Evolutionary conservation across 2,113 vertebrate species (phyloP).

Genomic region (Syrrhaptes paradoxus): DNA sequence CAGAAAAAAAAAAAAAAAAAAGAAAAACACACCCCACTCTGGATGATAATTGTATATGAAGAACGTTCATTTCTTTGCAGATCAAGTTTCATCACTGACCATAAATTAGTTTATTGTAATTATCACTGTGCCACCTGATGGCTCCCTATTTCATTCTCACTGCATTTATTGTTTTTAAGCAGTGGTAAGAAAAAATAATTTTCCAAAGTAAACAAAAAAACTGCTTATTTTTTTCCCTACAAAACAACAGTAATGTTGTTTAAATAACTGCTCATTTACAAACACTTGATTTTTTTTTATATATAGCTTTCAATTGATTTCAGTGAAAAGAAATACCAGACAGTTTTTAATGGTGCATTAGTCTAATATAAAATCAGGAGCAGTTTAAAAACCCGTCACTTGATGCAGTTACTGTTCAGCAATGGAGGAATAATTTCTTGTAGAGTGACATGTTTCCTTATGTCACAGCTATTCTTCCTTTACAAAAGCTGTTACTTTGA

Average conservation of each 20-base stretch:
- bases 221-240: accelerated
- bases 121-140: neutral
- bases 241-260: neutral
- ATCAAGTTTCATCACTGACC: neutral
- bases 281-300: neutral
- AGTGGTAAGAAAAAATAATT: neutral
- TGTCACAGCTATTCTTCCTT: slow-evolving; percentile 47
- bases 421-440: slow-evolving; percentile 54
- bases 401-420: slow-evolving; percentile 37
- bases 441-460: slow-evolving; percentile 49
- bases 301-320: slow-evolving; percentile 12
- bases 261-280: slow-evolving; percentile 39
- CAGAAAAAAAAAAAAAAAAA: neutral
- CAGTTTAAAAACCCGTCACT: slow-evolving; percentile 41
- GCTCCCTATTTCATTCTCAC: neutral
- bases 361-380: slow-evolving; percentile 24
- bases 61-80: neutral
- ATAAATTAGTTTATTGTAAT: slow-evolving; percentile 21
- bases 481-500: slow-evolving; percentile 50
- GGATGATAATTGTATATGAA: neutral
- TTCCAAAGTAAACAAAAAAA: neutral
- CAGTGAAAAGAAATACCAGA: slow-evolving; percentile 54
- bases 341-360: slow-evolving; percentile 38
- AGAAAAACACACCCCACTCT: neutral
- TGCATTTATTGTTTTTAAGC: slow-evolving; percentile 19